Base-by-base conservation (phyloP, 37 sponge, comb jelly and placozoan genomes). In the Lycopodina hypogea region DNA sequence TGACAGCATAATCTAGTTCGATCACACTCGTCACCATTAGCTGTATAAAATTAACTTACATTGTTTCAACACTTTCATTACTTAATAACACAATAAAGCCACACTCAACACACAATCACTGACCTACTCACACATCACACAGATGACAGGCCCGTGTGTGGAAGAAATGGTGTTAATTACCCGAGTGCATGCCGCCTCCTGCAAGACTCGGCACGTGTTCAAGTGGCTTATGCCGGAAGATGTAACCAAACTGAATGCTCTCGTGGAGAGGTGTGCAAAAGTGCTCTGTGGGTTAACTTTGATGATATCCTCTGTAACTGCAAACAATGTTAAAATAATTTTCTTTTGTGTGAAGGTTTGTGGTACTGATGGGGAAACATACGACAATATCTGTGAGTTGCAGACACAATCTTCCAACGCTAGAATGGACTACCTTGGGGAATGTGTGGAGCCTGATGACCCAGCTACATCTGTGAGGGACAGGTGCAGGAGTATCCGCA, bases 291-390 rank as follows among this genome's bases (percentile, higher is more conserved):
- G n/a, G n/a, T n/a, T n/a, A n/a, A n/a, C n/a, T n/a, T n/a, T n/a
- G n/a, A n/a, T n/a, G n/a, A n/a, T n/a, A n/a, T n/a, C n/a, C n/a
- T n/a, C n/a, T n/a, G n/a, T n/a, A n/a, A n/a, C n/a, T n/a, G n/a
- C n/a, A n/a, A n/a, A n/a, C n/a, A n/a, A 60, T 17, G 19, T 21
- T 60, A 7, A 17, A 60, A 26, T 8, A 26, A 6, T 23, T n/a
- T 22, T 60, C 24, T 60, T 28, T 60, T 6, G 19, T 28, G 8
- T 53, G 8, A 7, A 60, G 61, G 61, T 60, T 60, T 60, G 61
- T 60, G 61, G 61, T n/a, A 60, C 61, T 21, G 61, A 60, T 60
- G 61, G 61, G 24, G 61, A 26, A 28, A 60, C 61, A 7, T 60
- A 60, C 24, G 23, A 60, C 23, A 60, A 60, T 17, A 22, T 17